phyloP scores from a whole-genome alignment of 2,797 vertebrate genomes.

The Rhodeus uyekii region DNA sequence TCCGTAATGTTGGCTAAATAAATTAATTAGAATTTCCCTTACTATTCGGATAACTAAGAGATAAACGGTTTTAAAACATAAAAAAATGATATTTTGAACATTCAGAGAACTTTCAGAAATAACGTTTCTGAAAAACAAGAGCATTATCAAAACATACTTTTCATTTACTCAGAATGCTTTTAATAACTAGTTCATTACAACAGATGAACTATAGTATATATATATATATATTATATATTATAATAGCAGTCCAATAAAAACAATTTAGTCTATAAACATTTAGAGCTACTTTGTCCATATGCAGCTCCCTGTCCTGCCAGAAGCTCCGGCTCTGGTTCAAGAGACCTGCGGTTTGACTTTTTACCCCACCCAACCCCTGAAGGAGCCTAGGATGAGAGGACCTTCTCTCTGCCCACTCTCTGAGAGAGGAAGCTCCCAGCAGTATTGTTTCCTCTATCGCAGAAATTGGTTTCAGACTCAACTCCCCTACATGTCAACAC shows the following conservation, averaged over 20 bases:
- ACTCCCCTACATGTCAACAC: constrained; percentile 16
- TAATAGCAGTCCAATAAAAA: constrained; percentile 54
- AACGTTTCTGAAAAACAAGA: neutral
- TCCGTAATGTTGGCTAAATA: neutral
- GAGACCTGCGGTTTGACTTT: constrained; percentile 45
- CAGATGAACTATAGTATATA: no score
- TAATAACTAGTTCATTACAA: constrained; percentile 55
- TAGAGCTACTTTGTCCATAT: constrained; percentile 58
- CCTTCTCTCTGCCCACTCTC: constrained; percentile 4
- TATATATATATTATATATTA: no score
- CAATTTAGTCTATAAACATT: constrained; percentile 60
- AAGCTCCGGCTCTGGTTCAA: constrained; percentile 49
- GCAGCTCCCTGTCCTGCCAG: constrained; percentile 34
- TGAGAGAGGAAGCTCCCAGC: constrained; percentile 24
- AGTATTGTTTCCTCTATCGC: constrained; percentile 3
- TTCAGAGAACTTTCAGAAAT: no score
- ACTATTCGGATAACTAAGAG: neutral
- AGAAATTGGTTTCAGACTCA: constrained; percentile 14
- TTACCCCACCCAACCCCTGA: constrained; percentile 25
- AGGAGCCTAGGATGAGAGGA: neutral
- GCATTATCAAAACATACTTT: neutral
- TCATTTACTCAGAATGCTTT: constrained; percentile 51
- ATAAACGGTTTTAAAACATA: neutral
- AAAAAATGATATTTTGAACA: no score
- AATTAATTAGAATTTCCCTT: neutral